phyloP scores from a whole-genome alignment of 2,113 vertebrate species.

The Macquaria australasica region DNA sequence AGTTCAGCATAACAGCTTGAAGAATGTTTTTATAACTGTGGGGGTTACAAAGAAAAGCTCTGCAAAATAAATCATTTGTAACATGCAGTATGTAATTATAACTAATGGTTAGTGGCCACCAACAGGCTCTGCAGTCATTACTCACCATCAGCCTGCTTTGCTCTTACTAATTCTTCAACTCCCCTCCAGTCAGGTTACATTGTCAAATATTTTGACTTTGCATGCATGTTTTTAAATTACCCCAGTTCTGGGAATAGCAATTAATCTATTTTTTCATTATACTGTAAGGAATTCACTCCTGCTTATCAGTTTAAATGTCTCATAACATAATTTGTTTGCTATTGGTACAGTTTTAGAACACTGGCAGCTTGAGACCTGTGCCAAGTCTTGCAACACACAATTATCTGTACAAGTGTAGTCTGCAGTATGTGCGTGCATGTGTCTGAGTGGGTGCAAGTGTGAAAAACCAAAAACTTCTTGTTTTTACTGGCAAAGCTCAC shows the following conservation, averaged over 20 bases:
- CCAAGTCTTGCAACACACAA: constrained; percentile 35
- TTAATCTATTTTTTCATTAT: not conserved
- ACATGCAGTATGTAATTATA: constrained; percentile 38
- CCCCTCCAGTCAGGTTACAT: constrained; percentile 1
- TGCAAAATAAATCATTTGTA: constrained; percentile 10
- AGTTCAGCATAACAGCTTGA: constrained; percentile 39
- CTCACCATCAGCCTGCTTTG: constrained; percentile 2
- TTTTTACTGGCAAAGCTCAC: constrained; percentile 53
- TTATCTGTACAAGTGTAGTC: constrained; percentile 14
- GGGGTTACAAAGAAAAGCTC: constrained; percentile 24
- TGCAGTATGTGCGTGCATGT: constrained; percentile 23
- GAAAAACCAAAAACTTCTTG: constrained; percentile 38
- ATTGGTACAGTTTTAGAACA: constrained; percentile 28
- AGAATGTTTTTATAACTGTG: constrained; percentile 38
- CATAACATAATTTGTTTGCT: not conserved
- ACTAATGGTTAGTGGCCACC: constrained; percentile 12
- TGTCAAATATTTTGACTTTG: constrained; percentile 26
- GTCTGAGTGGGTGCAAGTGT: constrained; percentile 54
- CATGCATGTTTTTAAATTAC: not conserved
- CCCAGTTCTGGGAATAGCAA: constrained; percentile 15
- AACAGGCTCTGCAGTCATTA: constrained; percentile 10
- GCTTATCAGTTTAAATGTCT: constrained; percentile 40
- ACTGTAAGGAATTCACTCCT: constrained; percentile 10
- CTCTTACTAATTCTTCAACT: not conserved
- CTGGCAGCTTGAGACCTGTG: constrained; percentile 18